Evolutionary conservation across 2,888 invertebrate species (phyloP).

Genomic region (Pteria penguin): DNA sequence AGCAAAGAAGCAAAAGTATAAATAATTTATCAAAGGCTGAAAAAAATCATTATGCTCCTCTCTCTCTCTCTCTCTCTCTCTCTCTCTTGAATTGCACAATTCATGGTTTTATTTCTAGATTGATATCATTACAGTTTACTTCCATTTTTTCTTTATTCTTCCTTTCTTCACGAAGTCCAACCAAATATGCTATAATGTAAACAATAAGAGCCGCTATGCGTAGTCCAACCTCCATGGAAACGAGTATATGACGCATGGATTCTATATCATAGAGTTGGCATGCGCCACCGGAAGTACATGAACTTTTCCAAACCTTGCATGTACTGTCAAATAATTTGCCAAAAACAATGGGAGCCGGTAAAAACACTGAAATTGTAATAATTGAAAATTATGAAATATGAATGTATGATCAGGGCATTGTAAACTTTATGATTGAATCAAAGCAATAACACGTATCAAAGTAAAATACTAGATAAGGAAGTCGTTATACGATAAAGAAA

Average conservation of each 20-base stretch:
- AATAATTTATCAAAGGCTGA: too few relatives aligned
- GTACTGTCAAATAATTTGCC: slow-evolving; percentile 56
- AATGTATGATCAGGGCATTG: too few relatives aligned
- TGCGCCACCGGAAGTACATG: slow-evolving; percentile 48
- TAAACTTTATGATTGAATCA: too few relatives aligned
- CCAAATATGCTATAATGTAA: slow-evolving; percentile 20
- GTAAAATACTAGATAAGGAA: too few relatives aligned
- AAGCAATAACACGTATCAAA: too few relatives aligned
- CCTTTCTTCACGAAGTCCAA: slow-evolving; percentile 7
- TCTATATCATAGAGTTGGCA: slow-evolving; percentile 58
- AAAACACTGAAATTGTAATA: slow-evolving; percentile 56
- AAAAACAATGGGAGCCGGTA: slow-evolving; percentile 59
- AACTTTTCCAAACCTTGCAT: slow-evolving; percentile 53
- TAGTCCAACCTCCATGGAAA: slow-evolving; percentile 46
- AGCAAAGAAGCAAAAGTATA: too few relatives aligned
- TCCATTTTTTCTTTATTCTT: not conserved
- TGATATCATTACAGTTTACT: not conserved
- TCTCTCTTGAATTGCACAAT: too few relatives aligned
- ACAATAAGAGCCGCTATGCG: slow-evolving; percentile 18
- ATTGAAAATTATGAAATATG: too few relatives aligned
- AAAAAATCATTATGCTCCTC: too few relatives aligned
- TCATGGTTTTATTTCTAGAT: not conserved
- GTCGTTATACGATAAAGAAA: too few relatives aligned
- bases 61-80: too few relatives aligned
- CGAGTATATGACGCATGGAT: slow-evolving; percentile 47